Percentiles rank a stretch among this genome's conserved stretches.
phyloP scores from a whole-genome alignment of 2,797 vertebrate species.

The Eulemur rubriventer region DNA sequence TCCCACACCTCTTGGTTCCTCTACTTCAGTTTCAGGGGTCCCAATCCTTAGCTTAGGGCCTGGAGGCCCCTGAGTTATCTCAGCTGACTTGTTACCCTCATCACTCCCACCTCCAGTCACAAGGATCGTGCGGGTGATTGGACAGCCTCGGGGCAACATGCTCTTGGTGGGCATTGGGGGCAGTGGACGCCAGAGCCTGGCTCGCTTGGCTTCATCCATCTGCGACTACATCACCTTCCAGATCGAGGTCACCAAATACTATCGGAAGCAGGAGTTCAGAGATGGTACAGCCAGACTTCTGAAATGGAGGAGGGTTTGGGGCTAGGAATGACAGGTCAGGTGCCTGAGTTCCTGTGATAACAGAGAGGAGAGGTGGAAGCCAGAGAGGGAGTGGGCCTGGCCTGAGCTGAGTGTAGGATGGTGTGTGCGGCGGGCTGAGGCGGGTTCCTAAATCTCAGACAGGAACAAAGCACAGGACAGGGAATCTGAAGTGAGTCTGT shows the following conservation, averaged over 20 bases:
- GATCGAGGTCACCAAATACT: conserved; percentile 92
- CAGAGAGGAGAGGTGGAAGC: background rate
- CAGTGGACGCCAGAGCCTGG: conserved; percentile 92
- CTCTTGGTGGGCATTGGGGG: conserved; percentile 93
- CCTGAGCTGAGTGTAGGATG: rapidly evolving
- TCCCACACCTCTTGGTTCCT: background rate
- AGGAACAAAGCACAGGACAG: background rate
- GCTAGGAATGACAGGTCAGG: background rate
- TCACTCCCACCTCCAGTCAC: conserved; percentile 69
- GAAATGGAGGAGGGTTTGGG: background rate
- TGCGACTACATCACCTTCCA: conserved; percentile 91
- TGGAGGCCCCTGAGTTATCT: background rate
- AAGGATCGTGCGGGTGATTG: conserved; percentile 91
- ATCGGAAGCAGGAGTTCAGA: conserved; percentile 92
- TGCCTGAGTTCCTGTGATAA: background rate
- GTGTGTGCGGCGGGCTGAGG: background rate
- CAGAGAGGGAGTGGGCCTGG: background rate
- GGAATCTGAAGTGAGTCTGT: background rate
- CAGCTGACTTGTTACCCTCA: background rate
- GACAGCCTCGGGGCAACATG: conserved; percentile 94
- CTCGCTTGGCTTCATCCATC: conserved; percentile 90
- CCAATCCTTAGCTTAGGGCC: background rate
- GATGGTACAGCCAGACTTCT: conserved; percentile 85
- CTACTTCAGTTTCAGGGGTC: background rate
- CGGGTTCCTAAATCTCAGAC: background rate